Conservation (phyloP, 2,888 invertebrate genomes). For the Apamea crenata region DNA sequence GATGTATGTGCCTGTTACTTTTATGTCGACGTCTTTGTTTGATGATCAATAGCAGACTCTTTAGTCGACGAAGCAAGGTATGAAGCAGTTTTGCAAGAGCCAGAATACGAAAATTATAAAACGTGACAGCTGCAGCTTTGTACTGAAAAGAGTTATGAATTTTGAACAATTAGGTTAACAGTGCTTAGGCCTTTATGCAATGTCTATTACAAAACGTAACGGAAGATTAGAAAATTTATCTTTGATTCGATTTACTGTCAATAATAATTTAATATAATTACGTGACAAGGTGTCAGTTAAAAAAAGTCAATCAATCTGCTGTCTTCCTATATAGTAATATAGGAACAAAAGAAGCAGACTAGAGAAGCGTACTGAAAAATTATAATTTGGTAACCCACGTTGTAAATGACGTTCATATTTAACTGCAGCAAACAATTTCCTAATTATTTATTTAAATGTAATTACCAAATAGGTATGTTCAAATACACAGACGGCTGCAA, state of each 20-base stretch:
- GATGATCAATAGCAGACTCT: conserved; percentile 71
- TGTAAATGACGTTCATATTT: neutral
- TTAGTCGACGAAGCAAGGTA: conserved; percentile 72
- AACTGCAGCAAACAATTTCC: neutral
- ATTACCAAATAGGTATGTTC: conserved; percentile 3
- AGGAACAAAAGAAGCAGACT: neutral
- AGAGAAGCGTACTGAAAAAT: neutral
- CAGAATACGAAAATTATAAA: conserved; percentile 49
- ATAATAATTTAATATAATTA: neutral
- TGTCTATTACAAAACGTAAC: neutral
- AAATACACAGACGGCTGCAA: conserved; percentile 11
- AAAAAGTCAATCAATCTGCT: neutral
- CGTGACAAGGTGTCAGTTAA: neutral
- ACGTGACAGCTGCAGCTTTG: conserved; percentile 30
- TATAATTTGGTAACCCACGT: neutral
- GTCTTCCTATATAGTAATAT: no score
- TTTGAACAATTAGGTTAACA: conserved; percentile 40
- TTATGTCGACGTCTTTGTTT: conserved; percentile 75
- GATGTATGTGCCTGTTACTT: conserved; percentile 69
- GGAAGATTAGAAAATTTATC: neutral
- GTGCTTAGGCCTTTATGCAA: conserved; percentile 12
- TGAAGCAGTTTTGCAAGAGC: conserved; percentile 75
- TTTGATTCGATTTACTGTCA: neutral
- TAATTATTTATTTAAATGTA: conserved; percentile 13
- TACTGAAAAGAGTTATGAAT: conserved; percentile 24